Evolutionary conservation across 2,797 vertebrate genomes (phyloP).

Genomic region (Liparis tanakae): DNA sequence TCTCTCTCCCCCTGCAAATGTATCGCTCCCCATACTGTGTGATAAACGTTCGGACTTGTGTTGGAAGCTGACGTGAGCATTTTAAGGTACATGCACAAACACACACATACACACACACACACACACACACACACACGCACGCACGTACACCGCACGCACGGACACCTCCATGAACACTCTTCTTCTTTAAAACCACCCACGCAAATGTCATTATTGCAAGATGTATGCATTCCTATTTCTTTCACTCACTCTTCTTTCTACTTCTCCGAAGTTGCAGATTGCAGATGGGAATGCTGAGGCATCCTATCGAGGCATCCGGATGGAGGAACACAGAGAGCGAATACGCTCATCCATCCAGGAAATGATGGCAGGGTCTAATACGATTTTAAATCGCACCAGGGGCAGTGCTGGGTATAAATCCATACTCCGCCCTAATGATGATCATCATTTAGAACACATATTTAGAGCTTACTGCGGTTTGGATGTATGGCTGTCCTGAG

Average conservation of each 20-base stretch:
- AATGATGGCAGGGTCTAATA: slow-evolving; percentile 73
- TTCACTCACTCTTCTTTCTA: slow-evolving; percentile 39
- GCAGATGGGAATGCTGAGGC: slow-evolving; percentile 70
- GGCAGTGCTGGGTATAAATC: slow-evolving; percentile 71
- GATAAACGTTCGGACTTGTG: slow-evolving; percentile 55
- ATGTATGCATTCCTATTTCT: slow-evolving; percentile 51
- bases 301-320: slow-evolving; percentile 64
- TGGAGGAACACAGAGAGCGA: slow-evolving; percentile 51
- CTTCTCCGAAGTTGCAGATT: slow-evolving; percentile 56
- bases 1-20: slow-evolving; percentile 13
- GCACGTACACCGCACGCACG: slow-evolving; percentile 8
- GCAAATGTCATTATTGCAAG: slow-evolving; percentile 59
- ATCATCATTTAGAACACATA: slow-evolving; percentile 76
- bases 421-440: slow-evolving; percentile 73
- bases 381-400: slow-evolving; percentile 74
- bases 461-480: slow-evolving; percentile 68
- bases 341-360: slow-evolving; percentile 77
- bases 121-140: slow-evolving; percentile 10
- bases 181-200: slow-evolving; percentile 58
- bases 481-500: slow-evolving; percentile 70
- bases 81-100: slow-evolving; percentile 39
- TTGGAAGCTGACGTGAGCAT: slow-evolving; percentile 64
- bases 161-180: slow-evolving; percentile 30
- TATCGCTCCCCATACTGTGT: slow-evolving; percentile 31
- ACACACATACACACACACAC: slow-evolving; percentile 8